phyloP scores from a whole-genome alignment of 2,888 invertebrate species.

The Drosophila paranaensis region DNA sequence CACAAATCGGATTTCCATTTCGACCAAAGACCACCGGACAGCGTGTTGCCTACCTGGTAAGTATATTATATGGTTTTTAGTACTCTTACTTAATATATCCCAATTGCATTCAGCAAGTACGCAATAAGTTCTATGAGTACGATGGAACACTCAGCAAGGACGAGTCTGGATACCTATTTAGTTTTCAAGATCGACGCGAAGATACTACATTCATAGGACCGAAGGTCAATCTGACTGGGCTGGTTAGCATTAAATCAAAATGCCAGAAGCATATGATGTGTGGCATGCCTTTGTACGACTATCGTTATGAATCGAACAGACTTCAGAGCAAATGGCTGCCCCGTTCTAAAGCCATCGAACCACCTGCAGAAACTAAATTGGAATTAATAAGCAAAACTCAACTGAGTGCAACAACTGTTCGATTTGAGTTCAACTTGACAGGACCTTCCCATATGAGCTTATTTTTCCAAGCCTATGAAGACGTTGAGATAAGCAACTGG shows the following conservation, averaged over 20 bases:
- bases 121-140: conserved; percentile 84
- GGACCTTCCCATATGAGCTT: conserved; percentile 79
- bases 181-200: conserved; percentile 84
- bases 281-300: conserved; percentile 74
- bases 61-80: conserved; percentile 65
- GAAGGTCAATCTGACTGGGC: conserved; percentile 57
- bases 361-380: conserved; percentile 66
- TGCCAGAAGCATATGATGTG: conserved; percentile 75
- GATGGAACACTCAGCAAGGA: conserved; percentile 77
- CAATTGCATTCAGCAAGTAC: conserved; percentile 84
- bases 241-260: conserved; percentile 53
- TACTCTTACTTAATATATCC: neutral
- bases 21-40: conserved; percentile 85
- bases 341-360: conserved; percentile 42
- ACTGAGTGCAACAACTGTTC: conserved; percentile 43
- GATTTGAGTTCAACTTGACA: conserved; percentile 65
- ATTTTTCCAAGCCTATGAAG: conserved; percentile 70
- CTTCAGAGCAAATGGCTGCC: conserved; percentile 67
- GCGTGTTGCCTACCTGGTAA: conserved; percentile 84
- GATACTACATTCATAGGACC: conserved; percentile 36
- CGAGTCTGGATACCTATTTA: conserved; percentile 85
- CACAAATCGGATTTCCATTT: conserved; percentile 87
- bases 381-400: conserved; percentile 58
- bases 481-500: conserved; percentile 71
- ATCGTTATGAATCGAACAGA: conserved; percentile 53